Conservation (phyloP, 1,140 invertebrate genomes). For the Trichonephila inaurata region DNA sequence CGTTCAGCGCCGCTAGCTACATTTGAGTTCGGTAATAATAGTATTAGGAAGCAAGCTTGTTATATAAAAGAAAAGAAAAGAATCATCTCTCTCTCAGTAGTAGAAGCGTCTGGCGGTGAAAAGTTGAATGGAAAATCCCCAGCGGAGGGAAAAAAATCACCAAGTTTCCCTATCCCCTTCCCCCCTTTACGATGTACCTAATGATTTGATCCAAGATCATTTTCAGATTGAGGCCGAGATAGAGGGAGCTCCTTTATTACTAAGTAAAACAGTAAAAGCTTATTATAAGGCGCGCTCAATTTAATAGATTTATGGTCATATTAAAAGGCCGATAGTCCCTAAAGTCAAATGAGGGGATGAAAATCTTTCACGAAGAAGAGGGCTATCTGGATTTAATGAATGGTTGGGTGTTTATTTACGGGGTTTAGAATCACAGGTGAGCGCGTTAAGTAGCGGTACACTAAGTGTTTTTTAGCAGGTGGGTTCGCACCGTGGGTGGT, state of each 20-base stretch:
- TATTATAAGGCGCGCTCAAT: constrained; percentile 58
- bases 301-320: constrained; percentile 65
- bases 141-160: neutral
- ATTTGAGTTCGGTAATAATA: constrained; percentile 61
- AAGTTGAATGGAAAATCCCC: neutral
- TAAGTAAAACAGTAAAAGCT: constrained; percentile 59
- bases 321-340: constrained; percentile 35
- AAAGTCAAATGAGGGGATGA: neutral
- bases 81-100: neutral
- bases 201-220: constrained; percentile 65
- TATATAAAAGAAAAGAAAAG: constrained; percentile 53
- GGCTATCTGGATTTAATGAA: constrained; percentile 20
- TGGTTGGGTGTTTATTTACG: constrained; percentile 5
- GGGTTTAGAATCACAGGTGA: neutral
- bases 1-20: constrained; percentile 40
- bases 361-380: neutral
- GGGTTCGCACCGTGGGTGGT: neutral
- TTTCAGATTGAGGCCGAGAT: constrained; percentile 48
- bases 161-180: neutral
- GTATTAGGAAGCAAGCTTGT: constrained; percentile 54
- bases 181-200: constrained; percentile 51
- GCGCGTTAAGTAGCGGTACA: neutral
- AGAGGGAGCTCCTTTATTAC: constrained; percentile 37
- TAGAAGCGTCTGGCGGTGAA: constrained; percentile 6
- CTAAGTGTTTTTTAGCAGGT: neutral